phyloP scores from a whole-genome alignment of 2,797 vertebrate genomes.

The Thunnus albacares region DNA sequence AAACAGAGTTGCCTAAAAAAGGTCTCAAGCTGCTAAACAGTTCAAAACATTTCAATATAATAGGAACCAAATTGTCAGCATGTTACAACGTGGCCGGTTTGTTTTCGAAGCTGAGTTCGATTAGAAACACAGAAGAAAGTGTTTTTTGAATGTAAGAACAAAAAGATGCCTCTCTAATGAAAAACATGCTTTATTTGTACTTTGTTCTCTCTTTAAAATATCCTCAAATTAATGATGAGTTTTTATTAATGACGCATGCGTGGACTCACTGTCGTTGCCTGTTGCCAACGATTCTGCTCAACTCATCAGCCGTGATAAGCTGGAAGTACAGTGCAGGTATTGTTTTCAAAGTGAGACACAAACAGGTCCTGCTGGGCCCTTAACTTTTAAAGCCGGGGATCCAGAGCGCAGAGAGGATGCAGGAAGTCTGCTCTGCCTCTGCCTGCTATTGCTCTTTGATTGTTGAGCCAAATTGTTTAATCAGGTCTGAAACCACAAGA shows the following conservation, averaged over 20 bases:
- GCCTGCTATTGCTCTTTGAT: constrained; percentile 77
- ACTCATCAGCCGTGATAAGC: constrained; percentile 61
- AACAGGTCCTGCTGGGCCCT: constrained; percentile 64
- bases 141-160: background rate
- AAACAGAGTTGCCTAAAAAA: constrained; percentile 13
- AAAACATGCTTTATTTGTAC: background rate
- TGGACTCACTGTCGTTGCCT: constrained; percentile 6
- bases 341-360: constrained; percentile 76
- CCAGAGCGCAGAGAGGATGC: constrained; percentile 60
- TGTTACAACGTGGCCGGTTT: background rate
- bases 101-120: constrained; percentile 8
- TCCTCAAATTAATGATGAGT: background rate
- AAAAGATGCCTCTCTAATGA: constrained; percentile 1
- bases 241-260: constrained; percentile 22
- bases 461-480: constrained; percentile 82
- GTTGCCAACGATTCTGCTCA: constrained; percentile 46
- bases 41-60: constrained; percentile 10
- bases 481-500: constrained; percentile 81
- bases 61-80: constrained; percentile 35
- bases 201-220: constrained; percentile 11
- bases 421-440: constrained; percentile 74
- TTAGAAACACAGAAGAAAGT: constrained; percentile 5
- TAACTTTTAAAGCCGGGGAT: constrained; percentile 56
- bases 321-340: constrained; percentile 65
- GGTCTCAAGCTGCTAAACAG: constrained; percentile 15